Percentiles rank a stretch among this genome's conserved stretches.
Conservation (phyloP, 1,140 invertebrate genomes). For the Latrodectus geometricus region DNA sequence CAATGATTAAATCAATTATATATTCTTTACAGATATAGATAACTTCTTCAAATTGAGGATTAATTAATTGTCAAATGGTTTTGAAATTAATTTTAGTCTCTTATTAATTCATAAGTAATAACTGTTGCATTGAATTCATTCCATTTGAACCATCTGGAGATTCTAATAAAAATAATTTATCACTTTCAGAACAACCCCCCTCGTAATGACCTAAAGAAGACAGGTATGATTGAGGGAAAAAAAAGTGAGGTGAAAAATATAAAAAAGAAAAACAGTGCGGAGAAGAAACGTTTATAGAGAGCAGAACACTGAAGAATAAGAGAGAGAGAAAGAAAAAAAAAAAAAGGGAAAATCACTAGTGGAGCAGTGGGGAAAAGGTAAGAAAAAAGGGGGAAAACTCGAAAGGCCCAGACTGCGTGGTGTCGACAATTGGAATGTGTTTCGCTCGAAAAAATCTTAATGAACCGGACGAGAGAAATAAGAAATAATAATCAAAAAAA, state of each 20-base stretch:
- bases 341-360: background rate
- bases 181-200: slow-evolving; percentile 39
- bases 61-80: background rate
- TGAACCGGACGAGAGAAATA: slow-evolving; percentile 49
- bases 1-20: no score
- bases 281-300: slow-evolving; percentile 10
- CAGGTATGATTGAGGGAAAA: slow-evolving; percentile 44
- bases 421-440: slow-evolving; percentile 60
- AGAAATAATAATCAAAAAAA: slow-evolving; percentile 11
- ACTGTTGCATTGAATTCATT: background rate
- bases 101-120: background rate
- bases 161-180: background rate
- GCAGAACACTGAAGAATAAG: slow-evolving; percentile 12
- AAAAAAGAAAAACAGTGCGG: slow-evolving; percentile 5
- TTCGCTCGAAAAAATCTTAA: slow-evolving; percentile 54
- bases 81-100: background rate
- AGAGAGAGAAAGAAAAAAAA: slow-evolving; percentile 35
- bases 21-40: no score
- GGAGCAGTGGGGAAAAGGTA: background rate
- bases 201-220: slow-evolving; percentile 39
- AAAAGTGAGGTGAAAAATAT: slow-evolving; percentile 19
- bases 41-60: background rate
- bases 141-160: background rate
- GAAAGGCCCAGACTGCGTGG: slow-evolving; percentile 57
- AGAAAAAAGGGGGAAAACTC: slow-evolving; percentile 1